Conservation (phyloP, 2,888 invertebrate genomes). For the Dysmachus trigonus region DNA sequence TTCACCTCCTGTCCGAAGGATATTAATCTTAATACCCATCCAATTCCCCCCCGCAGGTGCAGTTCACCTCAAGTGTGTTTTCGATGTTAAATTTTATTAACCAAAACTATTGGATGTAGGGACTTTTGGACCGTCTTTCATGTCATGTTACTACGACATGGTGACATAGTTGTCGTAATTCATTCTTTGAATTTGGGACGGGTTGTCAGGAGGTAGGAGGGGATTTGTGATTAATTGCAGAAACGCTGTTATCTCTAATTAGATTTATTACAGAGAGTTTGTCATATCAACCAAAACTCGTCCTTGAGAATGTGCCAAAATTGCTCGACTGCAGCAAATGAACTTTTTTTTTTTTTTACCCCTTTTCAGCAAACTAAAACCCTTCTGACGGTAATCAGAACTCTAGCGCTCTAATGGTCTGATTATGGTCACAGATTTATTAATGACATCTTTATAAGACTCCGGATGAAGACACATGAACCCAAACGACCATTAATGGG, state of each 20-base stretch:
- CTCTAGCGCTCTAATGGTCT: not conserved
- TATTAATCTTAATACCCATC: not conserved
- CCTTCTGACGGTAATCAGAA: not conserved
- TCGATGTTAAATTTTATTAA: not conserved
- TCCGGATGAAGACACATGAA: not conserved
- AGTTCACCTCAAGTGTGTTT: not conserved
- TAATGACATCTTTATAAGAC: not conserved
- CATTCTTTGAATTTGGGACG: not conserved
- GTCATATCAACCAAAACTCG: not conserved
- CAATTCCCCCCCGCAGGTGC: not conserved
- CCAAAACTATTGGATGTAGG: not conserved
- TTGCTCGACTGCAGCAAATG: not conserved
- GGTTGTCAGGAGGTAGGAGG: not conserved
- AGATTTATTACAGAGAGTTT: constrained; percentile 4
- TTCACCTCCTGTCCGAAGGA: not conserved
- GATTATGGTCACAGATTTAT: not conserved
- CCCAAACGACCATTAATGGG: not conserved
- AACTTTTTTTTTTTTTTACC: not conserved
- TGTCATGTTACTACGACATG: not conserved
- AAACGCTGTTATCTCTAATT: constrained; percentile 17
- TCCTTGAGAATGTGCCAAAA: not conserved
- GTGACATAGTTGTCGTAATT: not conserved
- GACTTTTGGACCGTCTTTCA: not conserved
- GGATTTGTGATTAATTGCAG: constrained; percentile 3
- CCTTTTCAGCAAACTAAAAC: not conserved